Evolutionary conservation across 2,113 vertebrate species (phyloP).

Genomic region (Mystacornis crossleyi): DNA sequence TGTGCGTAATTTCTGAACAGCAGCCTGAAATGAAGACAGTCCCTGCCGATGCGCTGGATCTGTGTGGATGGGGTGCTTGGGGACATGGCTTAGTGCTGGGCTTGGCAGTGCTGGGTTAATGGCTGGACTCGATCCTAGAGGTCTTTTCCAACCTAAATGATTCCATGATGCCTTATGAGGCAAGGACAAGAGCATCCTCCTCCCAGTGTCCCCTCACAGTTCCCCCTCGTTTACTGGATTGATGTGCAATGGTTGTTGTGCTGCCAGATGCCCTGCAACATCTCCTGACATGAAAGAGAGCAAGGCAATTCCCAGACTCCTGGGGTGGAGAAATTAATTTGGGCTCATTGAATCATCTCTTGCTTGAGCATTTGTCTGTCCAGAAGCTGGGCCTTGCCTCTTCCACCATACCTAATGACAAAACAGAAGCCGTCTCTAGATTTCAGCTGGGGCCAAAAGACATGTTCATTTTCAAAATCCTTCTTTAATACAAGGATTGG

Average conservation of each 20-base stretch:
- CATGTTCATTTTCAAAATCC: not conserved
- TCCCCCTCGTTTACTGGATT: rapidly evolving
- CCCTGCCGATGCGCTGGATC: rapidly evolving
- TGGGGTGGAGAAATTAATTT: not conserved
- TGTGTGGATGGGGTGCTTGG: not conserved
- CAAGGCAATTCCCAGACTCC: not conserved
- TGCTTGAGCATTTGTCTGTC: not conserved
- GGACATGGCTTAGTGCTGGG: not conserved
- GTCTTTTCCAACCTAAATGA: not conserved
- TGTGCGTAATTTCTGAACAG: not conserved
- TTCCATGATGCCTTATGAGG: not conserved
- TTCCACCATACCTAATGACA: not conserved
- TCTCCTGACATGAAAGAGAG: not conserved
- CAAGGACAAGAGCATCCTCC: not conserved
- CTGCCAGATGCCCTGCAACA: not conserved
- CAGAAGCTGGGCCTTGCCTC: not conserved
- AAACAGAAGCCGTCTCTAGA: not conserved
- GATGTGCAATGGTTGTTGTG: not conserved
- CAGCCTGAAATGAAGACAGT: not conserved
- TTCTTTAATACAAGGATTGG: not conserved
- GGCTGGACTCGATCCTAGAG: rapidly evolving
- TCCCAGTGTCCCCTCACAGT: rapidly evolving
- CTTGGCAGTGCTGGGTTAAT: not conserved
- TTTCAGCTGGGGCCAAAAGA: not conserved
- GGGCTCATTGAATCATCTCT: not conserved